Conservation (phyloP, 2,888 invertebrate species). For the Rhagium mordax region DNA sequence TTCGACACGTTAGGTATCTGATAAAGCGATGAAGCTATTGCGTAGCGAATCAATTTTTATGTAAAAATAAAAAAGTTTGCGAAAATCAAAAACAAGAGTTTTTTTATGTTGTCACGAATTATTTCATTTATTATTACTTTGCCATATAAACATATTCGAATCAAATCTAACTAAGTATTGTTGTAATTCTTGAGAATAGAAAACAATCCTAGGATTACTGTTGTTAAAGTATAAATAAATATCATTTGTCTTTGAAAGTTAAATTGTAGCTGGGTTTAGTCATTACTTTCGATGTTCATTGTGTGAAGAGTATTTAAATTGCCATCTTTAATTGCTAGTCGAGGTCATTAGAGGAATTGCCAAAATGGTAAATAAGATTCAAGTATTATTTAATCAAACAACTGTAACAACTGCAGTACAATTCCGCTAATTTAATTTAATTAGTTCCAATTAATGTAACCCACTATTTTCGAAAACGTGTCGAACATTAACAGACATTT, state of each 20-base stretch:
- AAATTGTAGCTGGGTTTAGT: background rate
- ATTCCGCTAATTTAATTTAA: constrained; percentile 20
- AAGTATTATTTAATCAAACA: constrained; percentile 16
- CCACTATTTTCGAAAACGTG: constrained; percentile 11
- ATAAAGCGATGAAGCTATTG: too few relatives aligned
- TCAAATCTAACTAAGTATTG: too few relatives aligned
- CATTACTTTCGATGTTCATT: background rate
- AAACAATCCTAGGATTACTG: too few relatives aligned
- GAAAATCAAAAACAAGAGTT: too few relatives aligned
- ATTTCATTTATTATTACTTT: too few relatives aligned
- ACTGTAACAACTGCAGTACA: constrained; percentile 12
- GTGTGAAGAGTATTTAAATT: background rate
- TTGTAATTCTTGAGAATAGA: too few relatives aligned
- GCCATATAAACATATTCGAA: too few relatives aligned
- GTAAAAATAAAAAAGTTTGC: too few relatives aligned
- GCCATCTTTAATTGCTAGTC: background rate
- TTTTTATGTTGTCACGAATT: too few relatives aligned
- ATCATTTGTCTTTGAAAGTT: background rate
- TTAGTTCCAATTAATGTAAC: constrained; percentile 21
- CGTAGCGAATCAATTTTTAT: too few relatives aligned
- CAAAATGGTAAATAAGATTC: background rate
- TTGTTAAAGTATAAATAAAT: background rate
- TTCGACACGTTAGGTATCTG: too few relatives aligned
- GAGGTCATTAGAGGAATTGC: constrained; percentile 11
- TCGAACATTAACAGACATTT: background rate